Percentiles rank a stretch among this genome's conserved stretches.
phyloP scores from a whole-genome alignment of 2,888 invertebrate genomes.

The Chymomyza fuscimana region DNA sequence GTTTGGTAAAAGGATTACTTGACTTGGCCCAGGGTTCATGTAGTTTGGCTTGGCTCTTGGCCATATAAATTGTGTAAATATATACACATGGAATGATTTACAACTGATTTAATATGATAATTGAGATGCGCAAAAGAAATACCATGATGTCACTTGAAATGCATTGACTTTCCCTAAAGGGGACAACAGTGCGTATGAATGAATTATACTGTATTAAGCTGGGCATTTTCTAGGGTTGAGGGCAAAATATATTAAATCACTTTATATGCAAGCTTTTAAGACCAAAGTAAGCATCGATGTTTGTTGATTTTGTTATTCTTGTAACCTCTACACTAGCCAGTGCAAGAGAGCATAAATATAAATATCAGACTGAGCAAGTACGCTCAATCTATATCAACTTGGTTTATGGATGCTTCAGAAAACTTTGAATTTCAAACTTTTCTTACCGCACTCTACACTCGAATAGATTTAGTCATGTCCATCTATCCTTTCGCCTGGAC shows the following conservation, averaged over 20 bases:
- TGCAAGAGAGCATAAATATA: too few relatives aligned
- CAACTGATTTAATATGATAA: slow-evolving; percentile 66
- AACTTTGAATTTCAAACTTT: too few relatives aligned
- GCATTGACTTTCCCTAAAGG: slow-evolving; percentile 44
- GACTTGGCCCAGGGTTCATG: slow-evolving; percentile 6
- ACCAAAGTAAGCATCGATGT: background rate
- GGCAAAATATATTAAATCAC: slow-evolving; percentile 19
- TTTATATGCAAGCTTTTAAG: slow-evolving; percentile 20
- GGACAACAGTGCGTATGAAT: slow-evolving; percentile 19
- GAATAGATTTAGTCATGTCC: too few relatives aligned
- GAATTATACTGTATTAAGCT: slow-evolving; percentile 30
- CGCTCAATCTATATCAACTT: too few relatives aligned
- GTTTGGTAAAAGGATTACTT: slow-evolving; percentile 49
- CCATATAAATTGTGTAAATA: slow-evolving; percentile 58
- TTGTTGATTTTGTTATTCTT: too few relatives aligned
- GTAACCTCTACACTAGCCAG: too few relatives aligned
- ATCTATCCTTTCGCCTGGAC: too few relatives aligned
- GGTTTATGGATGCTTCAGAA: too few relatives aligned
- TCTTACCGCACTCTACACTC: too few relatives aligned
- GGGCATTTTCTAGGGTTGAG: background rate
- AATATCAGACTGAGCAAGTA: too few relatives aligned
- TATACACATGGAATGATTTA: slow-evolving; percentile 57
- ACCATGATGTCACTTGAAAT: slow-evolving; percentile 49
- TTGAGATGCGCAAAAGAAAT: slow-evolving; percentile 27
- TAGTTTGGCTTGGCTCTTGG: slow-evolving; percentile 18